Conservation (phyloP, 2,113 vertebrate species). For the Lycocorax pyrrhopterus region DNA sequence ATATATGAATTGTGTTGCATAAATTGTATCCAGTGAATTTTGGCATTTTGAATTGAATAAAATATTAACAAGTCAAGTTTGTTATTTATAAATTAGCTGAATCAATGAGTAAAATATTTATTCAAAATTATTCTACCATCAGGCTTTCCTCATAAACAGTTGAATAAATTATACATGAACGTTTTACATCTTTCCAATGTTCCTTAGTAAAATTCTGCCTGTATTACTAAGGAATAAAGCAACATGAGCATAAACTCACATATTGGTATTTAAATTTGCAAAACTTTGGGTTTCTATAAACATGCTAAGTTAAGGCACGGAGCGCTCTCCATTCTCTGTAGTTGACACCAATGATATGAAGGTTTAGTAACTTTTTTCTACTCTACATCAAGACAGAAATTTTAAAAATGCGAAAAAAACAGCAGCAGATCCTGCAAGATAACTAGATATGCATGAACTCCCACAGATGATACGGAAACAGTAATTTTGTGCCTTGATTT, state of each 20-base stretch:
- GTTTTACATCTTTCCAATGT: not conserved
- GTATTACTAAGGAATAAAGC: not conserved
- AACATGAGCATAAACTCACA: not conserved
- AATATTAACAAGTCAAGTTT: conserved; percentile 17
- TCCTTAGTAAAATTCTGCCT: not conserved
- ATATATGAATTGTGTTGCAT: not conserved
- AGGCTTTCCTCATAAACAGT: not conserved
- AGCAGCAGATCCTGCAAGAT: not conserved
- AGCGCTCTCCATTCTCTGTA: not conserved
- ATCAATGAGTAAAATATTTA: conserved; percentile 29
- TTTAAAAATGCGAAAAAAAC: not conserved
- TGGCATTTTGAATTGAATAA: not conserved
- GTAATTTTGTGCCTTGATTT: not conserved
- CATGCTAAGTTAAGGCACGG: not conserved
- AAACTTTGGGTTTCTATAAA: not conserved
- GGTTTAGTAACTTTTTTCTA: not conserved
- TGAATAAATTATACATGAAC: conserved; percentile 25
- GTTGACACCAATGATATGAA: not conserved
- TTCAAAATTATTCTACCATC: not conserved
- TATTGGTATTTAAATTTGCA: not conserved
- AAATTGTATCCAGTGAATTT: not conserved
- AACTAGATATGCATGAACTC: not conserved
- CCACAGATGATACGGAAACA: not conserved
- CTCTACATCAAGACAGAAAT: not conserved
- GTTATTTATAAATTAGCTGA: conserved; percentile 38